A percentile compares a stretch with the other conserved stretches of the same genome.
phyloP scores from a whole-genome alignment of 35 echinoderm and acorn worm genomes.

The Apostichopus japonicus region DNA sequence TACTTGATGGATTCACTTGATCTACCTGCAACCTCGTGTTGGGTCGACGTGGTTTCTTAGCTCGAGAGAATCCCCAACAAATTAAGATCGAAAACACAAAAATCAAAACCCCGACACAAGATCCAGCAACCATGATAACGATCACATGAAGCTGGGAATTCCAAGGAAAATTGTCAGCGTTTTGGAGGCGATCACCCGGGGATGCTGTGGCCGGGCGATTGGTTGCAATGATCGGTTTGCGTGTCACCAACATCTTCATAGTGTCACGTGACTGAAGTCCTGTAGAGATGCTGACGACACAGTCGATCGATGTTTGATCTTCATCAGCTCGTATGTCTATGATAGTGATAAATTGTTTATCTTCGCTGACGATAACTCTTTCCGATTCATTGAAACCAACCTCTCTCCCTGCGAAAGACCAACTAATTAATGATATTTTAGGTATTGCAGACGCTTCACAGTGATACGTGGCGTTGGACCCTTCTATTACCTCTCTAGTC shows the following conservation, averaged over 20 bases:
- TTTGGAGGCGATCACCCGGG: neutral
- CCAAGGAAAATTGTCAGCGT: slow-evolving; percentile 10
- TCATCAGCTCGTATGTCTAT: slow-evolving; percentile 52
- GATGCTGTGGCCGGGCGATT: neutral
- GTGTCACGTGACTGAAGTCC: slow-evolving; percentile 58
- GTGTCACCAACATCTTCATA: slow-evolving; percentile 65
- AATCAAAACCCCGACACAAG: slow-evolving; percentile 69
- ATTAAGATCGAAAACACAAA: slow-evolving; percentile 70
- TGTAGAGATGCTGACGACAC: slow-evolving; percentile 66
- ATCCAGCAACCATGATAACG: slow-evolving; percentile 69
- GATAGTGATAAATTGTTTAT: slow-evolving; percentile 67
- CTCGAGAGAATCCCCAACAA: slow-evolving; percentile 74
- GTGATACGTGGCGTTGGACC: slow-evolving; percentile 80
- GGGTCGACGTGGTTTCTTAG: slow-evolving; percentile 61
- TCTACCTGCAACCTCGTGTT: slow-evolving; percentile 65
- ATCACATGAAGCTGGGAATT: slow-evolving; percentile 66
- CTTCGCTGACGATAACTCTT: slow-evolving; percentile 51
- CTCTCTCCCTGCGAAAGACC: slow-evolving; percentile 53
- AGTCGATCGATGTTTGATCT: slow-evolving; percentile 56
- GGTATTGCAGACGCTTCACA: slow-evolving; percentile 87
- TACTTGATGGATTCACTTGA: slow-evolving; percentile 15
- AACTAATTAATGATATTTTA: slow-evolving; percentile 54
- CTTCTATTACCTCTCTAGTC: slow-evolving; percentile 62
- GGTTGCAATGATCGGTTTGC: slow-evolving; percentile 45
- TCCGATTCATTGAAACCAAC: slow-evolving; percentile 22